Conservation (phyloP, 2,797 vertebrate species). For the Acanthurus leucopareius region DNA sequence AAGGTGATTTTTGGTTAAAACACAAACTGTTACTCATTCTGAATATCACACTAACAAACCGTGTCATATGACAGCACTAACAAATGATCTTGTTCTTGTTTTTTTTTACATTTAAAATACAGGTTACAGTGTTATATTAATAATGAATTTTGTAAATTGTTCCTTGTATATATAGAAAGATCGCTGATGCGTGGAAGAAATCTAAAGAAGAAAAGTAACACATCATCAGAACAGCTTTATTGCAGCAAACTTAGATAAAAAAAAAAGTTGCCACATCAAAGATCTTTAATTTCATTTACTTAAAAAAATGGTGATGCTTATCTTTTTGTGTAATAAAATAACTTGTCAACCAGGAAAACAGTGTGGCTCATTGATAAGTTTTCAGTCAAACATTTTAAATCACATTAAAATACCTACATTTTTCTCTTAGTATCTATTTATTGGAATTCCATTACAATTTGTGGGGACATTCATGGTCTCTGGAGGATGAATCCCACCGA, state of each 20-base stretch:
- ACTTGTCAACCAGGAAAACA: too few species aligned
- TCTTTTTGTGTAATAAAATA: too few species aligned
- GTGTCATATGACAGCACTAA: neutral
- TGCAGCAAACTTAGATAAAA: neutral
- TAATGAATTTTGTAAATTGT: neutral
- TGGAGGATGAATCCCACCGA: too few species aligned
- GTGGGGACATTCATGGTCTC: too few species aligned
- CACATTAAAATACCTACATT: too few species aligned
- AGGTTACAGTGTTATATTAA: neutral
- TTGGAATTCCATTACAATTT: too few species aligned
- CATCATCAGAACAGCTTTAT: neutral
- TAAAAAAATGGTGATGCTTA: too few species aligned
- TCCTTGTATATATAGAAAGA: neutral
- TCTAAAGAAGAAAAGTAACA: too few species aligned
- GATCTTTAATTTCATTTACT: too few species aligned
- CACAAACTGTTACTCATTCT: neutral
- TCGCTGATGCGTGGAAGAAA: neutral
- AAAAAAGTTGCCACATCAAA: neutral
- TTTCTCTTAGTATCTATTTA: too few species aligned
- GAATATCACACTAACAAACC: neutral
- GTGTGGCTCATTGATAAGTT: too few species aligned
- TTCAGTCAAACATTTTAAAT: too few species aligned
- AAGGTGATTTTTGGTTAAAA: neutral
- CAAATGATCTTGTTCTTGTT: neutral
- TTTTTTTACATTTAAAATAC: neutral